A percentile compares a stretch with the other conserved stretches of the same genome.
These are phyloP conservation scores for Myripristis jacobus DNA, from an alignment of 2,797 vertebrate species.

Conservation along the genomic window DNA sequence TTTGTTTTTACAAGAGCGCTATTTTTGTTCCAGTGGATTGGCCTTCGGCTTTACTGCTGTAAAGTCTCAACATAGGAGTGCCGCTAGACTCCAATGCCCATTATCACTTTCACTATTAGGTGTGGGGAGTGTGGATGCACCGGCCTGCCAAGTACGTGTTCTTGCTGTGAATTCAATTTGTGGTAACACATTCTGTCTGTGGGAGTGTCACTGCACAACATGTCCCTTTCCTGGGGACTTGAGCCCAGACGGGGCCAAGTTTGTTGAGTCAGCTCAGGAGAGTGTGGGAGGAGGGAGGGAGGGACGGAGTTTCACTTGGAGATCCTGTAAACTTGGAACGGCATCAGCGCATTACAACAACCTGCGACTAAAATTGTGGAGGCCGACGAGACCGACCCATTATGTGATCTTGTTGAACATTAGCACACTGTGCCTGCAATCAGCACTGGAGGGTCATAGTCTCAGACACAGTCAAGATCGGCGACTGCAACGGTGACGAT, in stretches of 20 bases:
- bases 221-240: conserved; percentile 35
- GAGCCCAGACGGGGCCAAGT: conserved; percentile 30
- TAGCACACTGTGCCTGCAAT: conserved; percentile 2
- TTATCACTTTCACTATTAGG: conserved; percentile 70
- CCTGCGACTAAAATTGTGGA: conserved; percentile 25
- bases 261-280: conserved; percentile 61
- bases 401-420: not conserved
- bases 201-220: conserved; percentile 52
- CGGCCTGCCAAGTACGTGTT: conserved; percentile 57
- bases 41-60: conserved; percentile 37
- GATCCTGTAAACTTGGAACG: conserved; percentile 48
- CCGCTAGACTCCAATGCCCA: conserved; percentile 50
- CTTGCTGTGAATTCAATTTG: conserved; percentile 72
- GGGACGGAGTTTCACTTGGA: conserved; percentile 10
- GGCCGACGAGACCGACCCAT: conserved; percentile 1
- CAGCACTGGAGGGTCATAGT: not conserved
- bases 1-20: conserved; percentile 62
- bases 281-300: conserved; percentile 3
- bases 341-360: conserved; percentile 19
- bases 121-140: conserved; percentile 47
- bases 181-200: conserved; percentile 53
- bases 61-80: conserved; percentile 39
- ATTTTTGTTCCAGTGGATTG: conserved; percentile 50
- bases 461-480: not conserved
- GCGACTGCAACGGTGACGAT: conserved; percentile 16